A percentile compares a stretch with the other conserved stretches of the same genome.
Conservation (phyloP, 2,888 invertebrate genomes). For the Neria commutata region DNA sequence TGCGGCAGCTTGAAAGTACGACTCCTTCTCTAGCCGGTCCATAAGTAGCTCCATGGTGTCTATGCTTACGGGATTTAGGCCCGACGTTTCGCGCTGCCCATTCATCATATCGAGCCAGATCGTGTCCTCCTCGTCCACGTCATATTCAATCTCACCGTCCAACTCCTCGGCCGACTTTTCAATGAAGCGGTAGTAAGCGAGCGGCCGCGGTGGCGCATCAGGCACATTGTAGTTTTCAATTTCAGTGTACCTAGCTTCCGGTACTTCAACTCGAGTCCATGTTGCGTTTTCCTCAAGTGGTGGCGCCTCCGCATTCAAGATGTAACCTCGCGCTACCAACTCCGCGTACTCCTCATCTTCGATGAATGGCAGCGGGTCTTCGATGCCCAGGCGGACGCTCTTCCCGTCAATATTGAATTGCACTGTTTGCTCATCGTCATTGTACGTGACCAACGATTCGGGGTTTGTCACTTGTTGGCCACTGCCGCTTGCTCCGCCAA, state of each 20-base stretch:
- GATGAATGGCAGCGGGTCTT: conserved; percentile 73
- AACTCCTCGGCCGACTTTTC: conserved; percentile 93
- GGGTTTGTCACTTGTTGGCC: conserved; percentile 41
- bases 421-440: conserved; percentile 83
- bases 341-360: conserved; percentile 69
- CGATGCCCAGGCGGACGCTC: conserved; percentile 70
- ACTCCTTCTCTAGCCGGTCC: conserved; percentile 97
- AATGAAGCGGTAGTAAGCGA: conserved; percentile 91
- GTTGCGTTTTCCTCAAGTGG: conserved; percentile 55
- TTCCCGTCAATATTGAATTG: conserved; percentile 87
- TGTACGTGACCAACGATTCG: conserved; percentile 70
- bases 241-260: conserved; percentile 73
- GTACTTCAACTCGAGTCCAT: conserved; percentile 67
- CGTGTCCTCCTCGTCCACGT: conserved; percentile 97
- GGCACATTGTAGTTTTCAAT: conserved; percentile 80
- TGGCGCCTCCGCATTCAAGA: conserved; percentile 53
- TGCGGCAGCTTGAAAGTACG: conserved; percentile 83
- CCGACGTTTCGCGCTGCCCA: conserved; percentile 75
- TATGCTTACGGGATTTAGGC: conserved; percentile 78
- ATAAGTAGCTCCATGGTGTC: conserved; percentile 94
- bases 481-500: conserved; percentile 25
- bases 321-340: conserved; percentile 55
- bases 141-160: conserved; percentile 94
- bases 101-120: conserved; percentile 93
- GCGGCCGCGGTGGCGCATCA: conserved; percentile 83